Evolutionary conservation across 2,888 invertebrate genomes (phyloP).

Genomic region (Crossocerus cetratus): DNA sequence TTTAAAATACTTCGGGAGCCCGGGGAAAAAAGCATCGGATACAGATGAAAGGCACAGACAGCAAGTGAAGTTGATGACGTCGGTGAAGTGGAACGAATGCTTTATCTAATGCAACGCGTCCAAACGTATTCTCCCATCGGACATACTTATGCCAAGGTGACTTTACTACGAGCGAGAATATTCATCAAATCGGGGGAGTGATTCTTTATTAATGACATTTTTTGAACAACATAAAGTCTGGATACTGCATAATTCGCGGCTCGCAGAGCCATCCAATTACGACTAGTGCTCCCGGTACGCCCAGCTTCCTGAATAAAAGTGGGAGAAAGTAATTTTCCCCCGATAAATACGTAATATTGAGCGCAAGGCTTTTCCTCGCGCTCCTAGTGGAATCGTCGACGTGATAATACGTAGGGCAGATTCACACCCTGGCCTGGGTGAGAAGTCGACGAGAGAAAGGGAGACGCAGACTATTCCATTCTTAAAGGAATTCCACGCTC

Average conservation of each 20-base stretch:
- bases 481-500: not conserved
- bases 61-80: slow-evolving; percentile 27
- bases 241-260: not conserved
- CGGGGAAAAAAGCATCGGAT: not conserved
- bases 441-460: too few species aligned
- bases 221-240: too few species aligned
- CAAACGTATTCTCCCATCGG: slow-evolving; percentile 10
- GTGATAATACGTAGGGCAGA: too few species aligned
- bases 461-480: not conserved
- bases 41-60: slow-evolving; percentile 3
- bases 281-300: not conserved
- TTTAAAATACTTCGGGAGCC: not conserved
- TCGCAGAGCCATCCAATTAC: not conserved
- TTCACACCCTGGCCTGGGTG: too few species aligned
- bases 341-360: not conserved
- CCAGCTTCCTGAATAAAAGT: not conserved
- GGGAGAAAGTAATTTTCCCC: not conserved
- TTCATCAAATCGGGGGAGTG: not conserved
- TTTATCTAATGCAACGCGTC: slow-evolving; percentile 26
- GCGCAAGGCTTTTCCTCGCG: too few species aligned
- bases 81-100: slow-evolving; percentile 13
- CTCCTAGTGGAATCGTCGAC: too few species aligned
- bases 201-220: too few species aligned
- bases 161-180: not conserved
- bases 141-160: too few species aligned